A percentile compares a stretch with the other conserved stretches of the same genome.
These are phyloP conservation scores for Lepus oiostolus DNA, from an alignment of 2,797 vertebrate genomes.

Conservation along the genomic window DNA sequence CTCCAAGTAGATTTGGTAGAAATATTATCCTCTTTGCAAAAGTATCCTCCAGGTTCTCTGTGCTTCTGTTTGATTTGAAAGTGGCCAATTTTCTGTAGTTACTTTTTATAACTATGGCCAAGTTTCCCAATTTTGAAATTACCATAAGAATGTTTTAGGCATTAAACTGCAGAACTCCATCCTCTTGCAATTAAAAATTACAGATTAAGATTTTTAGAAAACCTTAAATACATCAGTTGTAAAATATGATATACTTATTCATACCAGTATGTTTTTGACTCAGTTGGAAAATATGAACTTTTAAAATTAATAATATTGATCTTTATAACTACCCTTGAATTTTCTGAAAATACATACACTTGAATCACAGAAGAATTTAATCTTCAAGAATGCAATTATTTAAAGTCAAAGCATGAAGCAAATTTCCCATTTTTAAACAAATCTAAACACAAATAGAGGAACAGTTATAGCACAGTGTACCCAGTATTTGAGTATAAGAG, in stretches of 20 bases:
- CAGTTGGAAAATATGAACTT: slow-evolving; percentile 46
- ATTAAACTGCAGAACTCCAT: slow-evolving; percentile 68
- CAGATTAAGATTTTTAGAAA: slow-evolving; percentile 29
- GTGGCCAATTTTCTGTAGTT: slow-evolving; percentile 74
- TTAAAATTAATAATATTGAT: slow-evolving; percentile 59
- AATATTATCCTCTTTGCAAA: slow-evolving; percentile 69
- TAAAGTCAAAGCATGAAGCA: slow-evolving; percentile 44
- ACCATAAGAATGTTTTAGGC: slow-evolving; percentile 68
- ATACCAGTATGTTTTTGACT: slow-evolving; percentile 37
- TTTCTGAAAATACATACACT: slow-evolving; percentile 33
- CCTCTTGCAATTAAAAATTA: slow-evolving; percentile 63
- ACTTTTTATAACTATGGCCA: slow-evolving; percentile 65
- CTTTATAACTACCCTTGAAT: slow-evolving; percentile 48
- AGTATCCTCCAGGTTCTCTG: slow-evolving; percentile 61
- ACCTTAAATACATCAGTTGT: slow-evolving; percentile 65
- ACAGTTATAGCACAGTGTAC: not conserved
- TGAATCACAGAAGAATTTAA: slow-evolving; percentile 42
- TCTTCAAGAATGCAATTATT: slow-evolving; percentile 34
- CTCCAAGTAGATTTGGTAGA: slow-evolving; percentile 67
- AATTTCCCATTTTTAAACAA: slow-evolving; percentile 43
- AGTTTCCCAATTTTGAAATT: slow-evolving; percentile 73
- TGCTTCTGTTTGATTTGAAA: slow-evolving; percentile 75
- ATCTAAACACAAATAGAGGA: slow-evolving; percentile 33
- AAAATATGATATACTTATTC: slow-evolving; percentile 55
- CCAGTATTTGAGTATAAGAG: not conserved